Conservation (phyloP, 2,113 vertebrate genomes). For the Panthera tigris region DNA sequence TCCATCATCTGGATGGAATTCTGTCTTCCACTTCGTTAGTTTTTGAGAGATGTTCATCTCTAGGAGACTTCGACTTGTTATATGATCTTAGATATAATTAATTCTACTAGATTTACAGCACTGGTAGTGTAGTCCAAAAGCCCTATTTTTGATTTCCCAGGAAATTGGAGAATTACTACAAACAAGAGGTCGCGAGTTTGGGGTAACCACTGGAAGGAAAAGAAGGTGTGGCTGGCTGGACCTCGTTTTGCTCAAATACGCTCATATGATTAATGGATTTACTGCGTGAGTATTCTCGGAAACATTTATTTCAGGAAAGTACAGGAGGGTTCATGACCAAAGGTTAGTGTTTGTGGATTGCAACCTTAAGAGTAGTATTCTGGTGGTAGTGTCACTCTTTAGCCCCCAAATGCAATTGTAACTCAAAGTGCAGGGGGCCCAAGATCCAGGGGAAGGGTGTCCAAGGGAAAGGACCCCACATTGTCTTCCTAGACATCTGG, state of each 20-base stretch:
- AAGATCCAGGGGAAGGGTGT: neutral
- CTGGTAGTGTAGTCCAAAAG: neutral
- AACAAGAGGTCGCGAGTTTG: conserved; percentile 94
- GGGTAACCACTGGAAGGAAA: conserved; percentile 97
- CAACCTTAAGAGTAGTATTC: neutral
- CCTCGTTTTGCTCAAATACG: conserved; percentile 95
- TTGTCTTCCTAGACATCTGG: neutral
- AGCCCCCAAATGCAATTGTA: neutral
- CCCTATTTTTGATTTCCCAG: conserved; percentile 51
- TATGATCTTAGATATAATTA: neutral
- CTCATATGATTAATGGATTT: conserved; percentile 99
- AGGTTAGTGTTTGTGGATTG: conserved; percentile 16
- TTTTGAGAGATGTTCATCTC: conserved; percentile 18
- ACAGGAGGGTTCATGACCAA: neutral
- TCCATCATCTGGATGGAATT: neutral
- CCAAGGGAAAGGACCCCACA: neutral
- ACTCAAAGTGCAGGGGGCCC: neutral
- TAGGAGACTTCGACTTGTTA: neutral
- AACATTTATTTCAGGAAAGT: neutral
- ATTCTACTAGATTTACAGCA: neutral
- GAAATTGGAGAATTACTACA: conserved; percentile 93
- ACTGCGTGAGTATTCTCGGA: conserved; percentile 92
- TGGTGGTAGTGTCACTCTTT: neutral
- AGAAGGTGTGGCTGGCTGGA: conserved; percentile 98
- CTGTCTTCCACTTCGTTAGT: neutral